Percentiles rank a stretch among this genome's conserved stretches.
phyloP scores from a whole-genome alignment of 2,797 vertebrate species.

The Acanthornis magna region DNA sequence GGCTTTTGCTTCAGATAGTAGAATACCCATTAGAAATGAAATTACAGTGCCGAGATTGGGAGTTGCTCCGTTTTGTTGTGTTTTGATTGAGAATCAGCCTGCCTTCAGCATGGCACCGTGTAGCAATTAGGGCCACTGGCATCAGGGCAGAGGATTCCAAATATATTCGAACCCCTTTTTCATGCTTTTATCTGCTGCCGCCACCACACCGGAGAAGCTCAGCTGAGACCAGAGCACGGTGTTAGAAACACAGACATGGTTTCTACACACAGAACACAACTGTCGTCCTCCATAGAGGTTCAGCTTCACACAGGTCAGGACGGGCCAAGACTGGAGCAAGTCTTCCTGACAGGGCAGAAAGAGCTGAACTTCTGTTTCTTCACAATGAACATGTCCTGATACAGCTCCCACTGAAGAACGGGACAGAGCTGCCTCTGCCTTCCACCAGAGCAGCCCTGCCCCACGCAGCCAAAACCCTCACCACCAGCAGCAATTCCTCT shows the following conservation, averaged over 20 bases:
- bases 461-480: neutral
- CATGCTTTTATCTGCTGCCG: neutral
- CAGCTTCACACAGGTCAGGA: neutral
- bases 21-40: neutral
- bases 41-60: neutral
- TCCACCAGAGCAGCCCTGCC: neutral
- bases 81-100: neutral
- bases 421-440: neutral
- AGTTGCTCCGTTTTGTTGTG: neutral
- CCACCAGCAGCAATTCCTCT: neutral
- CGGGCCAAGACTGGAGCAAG: neutral
- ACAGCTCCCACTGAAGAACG: neutral
- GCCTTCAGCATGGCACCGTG: fast-evolving
- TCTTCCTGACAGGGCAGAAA: neutral
- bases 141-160: neutral
- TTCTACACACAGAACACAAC: too few relatives aligned
- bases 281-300: neutral
- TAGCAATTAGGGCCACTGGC: neutral
- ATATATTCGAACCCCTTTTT: neutral
- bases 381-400: fast-evolving
- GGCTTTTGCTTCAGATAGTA: neutral
- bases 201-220: neutral
- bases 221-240: neutral
- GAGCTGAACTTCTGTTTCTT: neutral
- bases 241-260: neutral